Conservation (phyloP, 2,888 invertebrate genomes). For the Arrhopalites spinosus region DNA sequence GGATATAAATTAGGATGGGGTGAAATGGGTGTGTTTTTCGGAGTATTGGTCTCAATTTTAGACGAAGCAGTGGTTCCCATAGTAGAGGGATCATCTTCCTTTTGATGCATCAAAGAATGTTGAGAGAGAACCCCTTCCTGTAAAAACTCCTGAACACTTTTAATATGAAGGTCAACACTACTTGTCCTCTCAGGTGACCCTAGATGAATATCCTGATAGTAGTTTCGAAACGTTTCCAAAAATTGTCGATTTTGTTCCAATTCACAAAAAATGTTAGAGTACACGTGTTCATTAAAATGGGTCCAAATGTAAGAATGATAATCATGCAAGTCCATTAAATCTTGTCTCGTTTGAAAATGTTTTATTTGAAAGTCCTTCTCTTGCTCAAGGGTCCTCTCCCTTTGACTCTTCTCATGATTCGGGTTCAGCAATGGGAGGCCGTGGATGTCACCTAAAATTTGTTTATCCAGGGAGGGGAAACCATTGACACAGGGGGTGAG, state of each 20-base stretch:
- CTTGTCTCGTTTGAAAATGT: neutral
- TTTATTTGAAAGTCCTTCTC: neutral
- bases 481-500: neutral
- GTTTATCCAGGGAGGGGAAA: neutral
- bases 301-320: neutral
- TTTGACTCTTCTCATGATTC: neutral
- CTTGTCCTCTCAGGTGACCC: slow-evolving; percentile 10
- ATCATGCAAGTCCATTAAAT: neutral
- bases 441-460: neutral
- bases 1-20: too few relatives aligned
- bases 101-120: too few relatives aligned
- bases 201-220: neutral
- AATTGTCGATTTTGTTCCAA: slow-evolving; percentile 7
- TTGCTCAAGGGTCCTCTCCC: neutral
- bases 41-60: too few relatives aligned
- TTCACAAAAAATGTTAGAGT: slow-evolving; percentile 6
- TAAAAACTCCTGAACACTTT: too few relatives aligned
- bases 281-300: neutral
- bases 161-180: neutral
- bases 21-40: too few relatives aligned
- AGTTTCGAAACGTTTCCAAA: neutral
- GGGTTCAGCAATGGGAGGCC: neutral
- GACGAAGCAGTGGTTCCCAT: too few relatives aligned
- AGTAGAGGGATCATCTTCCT: too few relatives aligned
- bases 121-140: too few relatives aligned